Percentiles rank a stretch among this genome's conserved stretches.
Evolutionary conservation across 1,140 invertebrate species (phyloP).

Genomic region (Coptotermes formosanus): DNA sequence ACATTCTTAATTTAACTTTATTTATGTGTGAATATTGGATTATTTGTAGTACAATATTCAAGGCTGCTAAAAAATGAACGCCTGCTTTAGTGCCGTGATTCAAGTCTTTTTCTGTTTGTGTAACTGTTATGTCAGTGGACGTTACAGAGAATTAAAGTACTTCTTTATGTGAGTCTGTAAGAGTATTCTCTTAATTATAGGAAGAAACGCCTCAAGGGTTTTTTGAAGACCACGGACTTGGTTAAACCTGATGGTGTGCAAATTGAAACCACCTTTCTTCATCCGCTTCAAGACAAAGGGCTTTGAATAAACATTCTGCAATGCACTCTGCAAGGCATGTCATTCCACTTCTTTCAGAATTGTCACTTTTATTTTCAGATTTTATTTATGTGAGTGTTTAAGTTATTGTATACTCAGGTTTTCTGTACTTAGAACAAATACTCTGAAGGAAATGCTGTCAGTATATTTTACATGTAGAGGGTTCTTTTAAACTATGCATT

Average conservation of each 20-base stretch:
- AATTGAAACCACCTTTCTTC: not conserved
- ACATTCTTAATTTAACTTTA: too few species aligned
- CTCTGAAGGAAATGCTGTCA: too few species aligned
- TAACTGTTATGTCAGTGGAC: too few species aligned
- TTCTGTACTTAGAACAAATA: not conserved
- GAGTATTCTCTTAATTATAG: conserved; percentile 63
- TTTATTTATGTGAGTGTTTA: not conserved
- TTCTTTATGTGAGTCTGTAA: not conserved
- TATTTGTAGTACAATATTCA: too few species aligned
- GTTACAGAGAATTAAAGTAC: too few species aligned
- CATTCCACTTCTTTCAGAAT: not conserved
- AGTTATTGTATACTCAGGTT: conserved; percentile 1
- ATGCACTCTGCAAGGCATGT: not conserved
- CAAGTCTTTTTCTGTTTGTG: too few species aligned
- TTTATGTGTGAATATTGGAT: too few species aligned
- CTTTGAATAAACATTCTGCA: not conserved
- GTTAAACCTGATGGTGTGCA: conserved; percentile 56
- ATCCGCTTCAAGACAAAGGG: not conserved
- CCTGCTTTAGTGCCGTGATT: too few species aligned
- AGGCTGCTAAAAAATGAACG: too few species aligned
- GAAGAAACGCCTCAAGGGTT: conserved; percentile 98
- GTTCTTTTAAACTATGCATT: too few species aligned
- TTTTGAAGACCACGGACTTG: conserved; percentile 97
- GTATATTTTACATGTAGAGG: too few species aligned
- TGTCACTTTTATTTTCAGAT: too few species aligned